Percentiles rank a stretch among this genome's conserved stretches.
Conservation (phyloP, 1,140 invertebrate species). For the Nomia melanderi region DNA sequence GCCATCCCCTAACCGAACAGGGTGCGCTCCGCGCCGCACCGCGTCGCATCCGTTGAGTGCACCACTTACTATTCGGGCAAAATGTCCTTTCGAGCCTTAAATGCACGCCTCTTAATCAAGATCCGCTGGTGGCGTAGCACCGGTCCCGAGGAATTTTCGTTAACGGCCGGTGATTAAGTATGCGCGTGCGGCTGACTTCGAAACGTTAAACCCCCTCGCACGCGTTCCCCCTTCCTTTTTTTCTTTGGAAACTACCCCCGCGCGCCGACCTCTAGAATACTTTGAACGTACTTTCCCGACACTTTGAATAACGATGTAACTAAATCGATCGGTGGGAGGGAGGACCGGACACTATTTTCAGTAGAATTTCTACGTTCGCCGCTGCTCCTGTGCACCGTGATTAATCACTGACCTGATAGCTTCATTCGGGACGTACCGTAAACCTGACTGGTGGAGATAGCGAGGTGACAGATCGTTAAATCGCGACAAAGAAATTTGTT, state of each 20-base stretch:
- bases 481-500: constrained; percentile 5
- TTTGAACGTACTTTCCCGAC: constrained; percentile 40
- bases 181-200: constrained; percentile 34
- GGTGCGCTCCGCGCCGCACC: too few relatives aligned
- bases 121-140: background rate
- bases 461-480: constrained; percentile 24
- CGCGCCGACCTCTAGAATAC: background rate
- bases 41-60: constrained; percentile 8
- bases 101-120: constrained; percentile 23
- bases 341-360: too few relatives aligned
- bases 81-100: constrained; percentile 19
- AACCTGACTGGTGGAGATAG: constrained; percentile 12
- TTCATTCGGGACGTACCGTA: constrained; percentile 20
- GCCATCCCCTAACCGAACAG: background rate
- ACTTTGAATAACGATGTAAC: constrained; percentile 50
- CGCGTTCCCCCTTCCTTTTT: background rate
- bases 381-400: constrained; percentile 11
- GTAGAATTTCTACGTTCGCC: constrained; percentile 32
- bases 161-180: constrained; percentile 37
- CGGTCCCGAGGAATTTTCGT: constrained; percentile 17
- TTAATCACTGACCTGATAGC: constrained; percentile 39
- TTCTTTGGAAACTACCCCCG: too few relatives aligned
- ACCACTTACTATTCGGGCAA: background rate
- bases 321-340: too few relatives aligned
- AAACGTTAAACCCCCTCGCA: constrained; percentile 8